Evolutionary conservation across 2,797 vertebrate species (phyloP).

Genomic region (Lindbergichthys nudifrons): DNA sequence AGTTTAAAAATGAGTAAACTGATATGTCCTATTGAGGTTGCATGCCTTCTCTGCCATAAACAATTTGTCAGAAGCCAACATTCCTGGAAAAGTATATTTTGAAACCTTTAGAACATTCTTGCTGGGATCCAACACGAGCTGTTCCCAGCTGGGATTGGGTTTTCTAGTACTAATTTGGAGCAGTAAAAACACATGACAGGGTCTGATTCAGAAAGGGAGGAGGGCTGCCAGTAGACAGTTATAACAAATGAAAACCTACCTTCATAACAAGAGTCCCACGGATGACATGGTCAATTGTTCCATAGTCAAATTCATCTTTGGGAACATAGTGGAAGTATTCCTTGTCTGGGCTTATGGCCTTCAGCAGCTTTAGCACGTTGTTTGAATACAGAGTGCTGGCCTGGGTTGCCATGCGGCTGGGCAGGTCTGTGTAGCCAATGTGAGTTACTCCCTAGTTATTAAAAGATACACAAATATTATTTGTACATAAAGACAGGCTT

Average conservation of each 20-base stretch:
- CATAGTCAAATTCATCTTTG: constrained; percentile 85
- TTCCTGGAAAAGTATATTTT: constrained; percentile 73
- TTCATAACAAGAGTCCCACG: constrained; percentile 85
- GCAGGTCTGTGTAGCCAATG: constrained; percentile 87
- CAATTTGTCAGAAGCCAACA: constrained; percentile 66
- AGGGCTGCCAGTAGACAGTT: constrained; percentile 41
- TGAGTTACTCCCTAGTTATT: constrained; percentile 88
- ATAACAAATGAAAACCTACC: constrained; percentile 69
- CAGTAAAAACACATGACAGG: constrained; percentile 39
- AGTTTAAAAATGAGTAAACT: constrained; percentile 63
- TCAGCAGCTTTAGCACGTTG: constrained; percentile 91
- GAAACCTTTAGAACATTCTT: constrained; percentile 69
- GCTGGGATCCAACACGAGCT: constrained; percentile 51
- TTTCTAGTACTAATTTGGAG: constrained; percentile 52
- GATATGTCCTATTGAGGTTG: constrained; percentile 68
- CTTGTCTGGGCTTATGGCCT: constrained; percentile 88
- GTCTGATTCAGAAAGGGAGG: constrained; percentile 40
- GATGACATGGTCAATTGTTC: constrained; percentile 85
- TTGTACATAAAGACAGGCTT: background rate
- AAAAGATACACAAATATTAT: background rate
- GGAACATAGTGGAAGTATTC: constrained; percentile 88
- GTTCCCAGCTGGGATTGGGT: constrained; percentile 48
- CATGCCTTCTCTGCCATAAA: constrained; percentile 70
- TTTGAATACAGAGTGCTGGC: constrained; percentile 91
- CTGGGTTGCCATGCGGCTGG: constrained; percentile 88